Conservation (phyloP, 2,113 vertebrate species). For the Hippocampus mohnikei region DNA sequence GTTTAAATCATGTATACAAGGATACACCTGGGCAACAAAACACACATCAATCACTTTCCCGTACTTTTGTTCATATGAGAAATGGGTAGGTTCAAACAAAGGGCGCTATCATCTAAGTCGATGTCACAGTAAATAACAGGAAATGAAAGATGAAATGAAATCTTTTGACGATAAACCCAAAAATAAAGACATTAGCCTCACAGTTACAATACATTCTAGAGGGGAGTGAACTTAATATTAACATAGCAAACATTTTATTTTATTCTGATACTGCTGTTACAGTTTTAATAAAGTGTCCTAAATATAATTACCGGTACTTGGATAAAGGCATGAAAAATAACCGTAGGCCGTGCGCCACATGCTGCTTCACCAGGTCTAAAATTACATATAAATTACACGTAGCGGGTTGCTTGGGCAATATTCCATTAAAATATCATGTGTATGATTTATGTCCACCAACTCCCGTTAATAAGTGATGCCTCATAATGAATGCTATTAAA, state of each 20-base stretch:
- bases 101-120: background rate
- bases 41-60: background rate
- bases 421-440: background rate
- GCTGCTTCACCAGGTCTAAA: background rate
- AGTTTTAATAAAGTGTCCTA: background rate
- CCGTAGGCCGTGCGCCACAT: background rate
- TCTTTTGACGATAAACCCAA: too few species aligned
- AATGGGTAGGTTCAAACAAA: background rate
- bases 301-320: background rate
- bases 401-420: background rate
- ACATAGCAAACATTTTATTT: too few species aligned
- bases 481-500: slow-evolving; percentile 68
- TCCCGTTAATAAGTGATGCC: slow-evolving; percentile 61
- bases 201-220: too few species aligned
- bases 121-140: too few species aligned
- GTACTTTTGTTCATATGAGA: background rate
- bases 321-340: background rate
- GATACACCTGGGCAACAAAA: background rate
- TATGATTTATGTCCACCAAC: slow-evolving; percentile 22
- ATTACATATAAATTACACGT: background rate
- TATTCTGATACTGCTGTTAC: too few species aligned
- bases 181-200: too few species aligned
- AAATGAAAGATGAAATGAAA: too few species aligned
- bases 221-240: too few species aligned
- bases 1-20: background rate